phyloP scores from a whole-genome alignment of 2,888 invertebrate genomes.

The Lasius fuliginosus region DNA sequence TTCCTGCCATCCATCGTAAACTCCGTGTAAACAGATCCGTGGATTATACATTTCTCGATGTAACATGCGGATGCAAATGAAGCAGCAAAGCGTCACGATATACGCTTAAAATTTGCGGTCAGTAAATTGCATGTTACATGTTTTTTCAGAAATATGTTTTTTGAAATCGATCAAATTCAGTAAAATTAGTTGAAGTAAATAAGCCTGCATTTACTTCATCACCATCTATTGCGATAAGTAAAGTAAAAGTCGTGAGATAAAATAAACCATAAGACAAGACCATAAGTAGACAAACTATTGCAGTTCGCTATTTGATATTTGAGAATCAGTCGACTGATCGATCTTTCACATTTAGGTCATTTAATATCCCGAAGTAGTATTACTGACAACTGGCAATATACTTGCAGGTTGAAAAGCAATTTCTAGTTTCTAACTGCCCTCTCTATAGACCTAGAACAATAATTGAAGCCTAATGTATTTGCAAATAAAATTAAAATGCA shows the following conservation, averaged over 20 bases:
- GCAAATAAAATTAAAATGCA: neutral
- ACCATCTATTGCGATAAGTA: neutral
- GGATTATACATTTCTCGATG: conserved; percentile 40
- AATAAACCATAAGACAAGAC: neutral
- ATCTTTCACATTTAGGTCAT: conserved; percentile 6
- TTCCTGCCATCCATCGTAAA: conserved; percentile 44
- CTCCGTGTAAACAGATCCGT: conserved; percentile 40
- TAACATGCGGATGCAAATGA: conserved; percentile 29
- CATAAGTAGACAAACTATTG: neutral
- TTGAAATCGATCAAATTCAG: conserved; percentile 20
- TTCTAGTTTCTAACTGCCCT: neutral
- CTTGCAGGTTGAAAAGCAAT: conserved; percentile 15
- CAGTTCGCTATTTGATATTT: conserved; percentile 1
- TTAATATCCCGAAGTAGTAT: conserved; percentile 11
- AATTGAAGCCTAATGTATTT: neutral
- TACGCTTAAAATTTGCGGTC: conserved; percentile 23
- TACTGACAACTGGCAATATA: conserved; percentile 8
- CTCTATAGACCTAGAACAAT: neutral
- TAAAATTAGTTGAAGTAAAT: neutral
- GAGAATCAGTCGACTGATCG: conserved; percentile 12
- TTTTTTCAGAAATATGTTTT: neutral
- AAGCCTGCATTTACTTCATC: neutral
- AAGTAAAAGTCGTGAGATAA: neutral
- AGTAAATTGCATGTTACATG: conserved; percentile 27
- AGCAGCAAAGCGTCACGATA: neutral